These are phyloP conservation scores for Chaetodon trifasciatus DNA, from an alignment of 2,797 vertebrate genomes.

Conservation along the genomic window DNA sequence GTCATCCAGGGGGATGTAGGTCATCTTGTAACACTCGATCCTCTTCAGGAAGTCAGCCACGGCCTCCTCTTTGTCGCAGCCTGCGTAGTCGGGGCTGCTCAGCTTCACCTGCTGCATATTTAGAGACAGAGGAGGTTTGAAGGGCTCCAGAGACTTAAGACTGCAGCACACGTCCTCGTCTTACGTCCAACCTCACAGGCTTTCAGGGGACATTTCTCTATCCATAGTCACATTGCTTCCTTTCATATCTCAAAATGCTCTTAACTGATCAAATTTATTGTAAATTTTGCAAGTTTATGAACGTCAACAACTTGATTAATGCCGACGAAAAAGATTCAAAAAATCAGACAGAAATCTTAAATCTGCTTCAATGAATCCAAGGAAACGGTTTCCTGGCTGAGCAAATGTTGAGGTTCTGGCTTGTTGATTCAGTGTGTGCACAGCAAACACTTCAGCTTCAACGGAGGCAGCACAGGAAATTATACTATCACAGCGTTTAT, in stretches of 20 bases:
- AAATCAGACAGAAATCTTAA: no score
- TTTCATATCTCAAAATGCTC: no score
- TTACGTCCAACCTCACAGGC: not conserved
- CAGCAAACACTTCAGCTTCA: no score
- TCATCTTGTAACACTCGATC: slow-evolving; percentile 92
- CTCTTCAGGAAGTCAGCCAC: slow-evolving; percentile 92
- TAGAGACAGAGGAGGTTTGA: slow-evolving; percentile 8
- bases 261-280: not conserved
- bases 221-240: no score
- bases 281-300: not conserved
- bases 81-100: slow-evolving; percentile 91
- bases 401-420: no score
- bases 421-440: no score
- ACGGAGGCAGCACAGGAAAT: no score
- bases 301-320: not conserved
- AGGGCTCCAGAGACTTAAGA: not conserved
- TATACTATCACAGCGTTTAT: no score
- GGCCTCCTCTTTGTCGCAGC: slow-evolving; percentile 90
- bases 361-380: no score
- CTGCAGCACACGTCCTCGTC: not conserved
- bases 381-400: no score
- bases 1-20: slow-evolving; percentile 91
- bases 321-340: not conserved
- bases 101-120: slow-evolving; percentile 90
- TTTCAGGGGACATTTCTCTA: not conserved